Percentiles rank a stretch among this genome's conserved stretches.
These are phyloP conservation scores for Polyergus mexicanus DNA, from an alignment of 1,140 invertebrate species.

Conservation along the genomic window DNA sequence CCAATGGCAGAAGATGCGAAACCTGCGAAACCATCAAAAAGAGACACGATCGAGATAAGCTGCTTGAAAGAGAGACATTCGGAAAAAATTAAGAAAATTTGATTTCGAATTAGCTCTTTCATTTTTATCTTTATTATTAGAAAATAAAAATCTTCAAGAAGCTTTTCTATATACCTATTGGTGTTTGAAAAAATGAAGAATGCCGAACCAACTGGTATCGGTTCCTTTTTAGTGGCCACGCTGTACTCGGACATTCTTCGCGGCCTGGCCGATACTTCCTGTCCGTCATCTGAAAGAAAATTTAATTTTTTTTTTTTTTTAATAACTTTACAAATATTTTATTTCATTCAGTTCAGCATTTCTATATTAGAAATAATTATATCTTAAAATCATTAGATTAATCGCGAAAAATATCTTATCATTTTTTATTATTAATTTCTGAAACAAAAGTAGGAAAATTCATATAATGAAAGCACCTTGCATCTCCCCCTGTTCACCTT, in stretches of 20 bases:
- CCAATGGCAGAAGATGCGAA: conserved; percentile 98
- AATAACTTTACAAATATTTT: not conserved
- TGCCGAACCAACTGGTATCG: conserved; percentile 97
- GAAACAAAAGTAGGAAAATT: not conserved
- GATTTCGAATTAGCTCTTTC: not conserved
- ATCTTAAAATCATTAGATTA: not conserved
- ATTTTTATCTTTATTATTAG: not conserved
- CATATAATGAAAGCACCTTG: conserved; percentile 73
- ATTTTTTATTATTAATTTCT: not conserved
- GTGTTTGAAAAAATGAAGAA: conserved; percentile 98
- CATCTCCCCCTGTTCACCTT: conserved; percentile 82
- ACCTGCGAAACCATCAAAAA: conserved; percentile 88
- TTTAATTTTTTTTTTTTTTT: not conserved
- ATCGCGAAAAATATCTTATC: not conserved
- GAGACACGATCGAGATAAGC: not conserved
- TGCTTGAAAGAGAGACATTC: not conserved
- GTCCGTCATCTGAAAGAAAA: conserved; percentile 82
- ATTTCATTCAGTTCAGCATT: not conserved
- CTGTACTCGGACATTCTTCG: conserved; percentile 97
- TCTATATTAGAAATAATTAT: not conserved
- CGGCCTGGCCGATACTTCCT: conserved; percentile 92
- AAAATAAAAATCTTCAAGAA: conserved; percentile 29
- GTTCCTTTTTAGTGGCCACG: conserved; percentile 94
- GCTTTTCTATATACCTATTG: conserved; percentile 92
- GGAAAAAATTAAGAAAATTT: not conserved